Conservation (phyloP, 2,888 invertebrate species). For the Rotaria magnacalcarata region DNA sequence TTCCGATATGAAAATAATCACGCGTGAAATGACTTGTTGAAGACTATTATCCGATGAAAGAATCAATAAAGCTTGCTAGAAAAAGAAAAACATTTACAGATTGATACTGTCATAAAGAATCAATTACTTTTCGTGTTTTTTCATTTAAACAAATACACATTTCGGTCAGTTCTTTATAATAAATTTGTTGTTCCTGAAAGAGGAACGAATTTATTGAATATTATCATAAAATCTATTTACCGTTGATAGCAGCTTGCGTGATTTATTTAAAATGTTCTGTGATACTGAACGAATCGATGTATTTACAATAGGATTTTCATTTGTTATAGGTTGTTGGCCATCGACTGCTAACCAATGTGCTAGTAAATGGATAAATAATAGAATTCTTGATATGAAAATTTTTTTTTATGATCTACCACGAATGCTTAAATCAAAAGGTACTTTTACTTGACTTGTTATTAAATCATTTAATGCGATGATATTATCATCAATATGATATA, state of each 20-base stretch:
- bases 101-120: not conserved
- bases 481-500: not conserved
- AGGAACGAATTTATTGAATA: too few species aligned
- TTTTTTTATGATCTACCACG: not conserved
- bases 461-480: not conserved
- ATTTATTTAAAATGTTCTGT: not conserved
- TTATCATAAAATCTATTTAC: not conserved
- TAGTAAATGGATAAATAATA: not conserved
- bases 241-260: not conserved
- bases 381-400: not conserved
- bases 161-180: not conserved
- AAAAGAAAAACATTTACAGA: not conserved
- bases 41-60: not conserved
- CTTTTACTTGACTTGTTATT: not conserved
- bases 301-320: not conserved
- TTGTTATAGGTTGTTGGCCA: not conserved
- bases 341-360: not conserved
- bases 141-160: not conserved
- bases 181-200: not conserved
- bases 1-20: not conserved
- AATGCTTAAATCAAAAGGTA: not conserved
- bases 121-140: not conserved
- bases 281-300: not conserved
- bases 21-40: not conserved
- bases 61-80: not conserved